Conservation (phyloP, 2,888 invertebrate species). For the Caenorhabditis sp. region DNA sequence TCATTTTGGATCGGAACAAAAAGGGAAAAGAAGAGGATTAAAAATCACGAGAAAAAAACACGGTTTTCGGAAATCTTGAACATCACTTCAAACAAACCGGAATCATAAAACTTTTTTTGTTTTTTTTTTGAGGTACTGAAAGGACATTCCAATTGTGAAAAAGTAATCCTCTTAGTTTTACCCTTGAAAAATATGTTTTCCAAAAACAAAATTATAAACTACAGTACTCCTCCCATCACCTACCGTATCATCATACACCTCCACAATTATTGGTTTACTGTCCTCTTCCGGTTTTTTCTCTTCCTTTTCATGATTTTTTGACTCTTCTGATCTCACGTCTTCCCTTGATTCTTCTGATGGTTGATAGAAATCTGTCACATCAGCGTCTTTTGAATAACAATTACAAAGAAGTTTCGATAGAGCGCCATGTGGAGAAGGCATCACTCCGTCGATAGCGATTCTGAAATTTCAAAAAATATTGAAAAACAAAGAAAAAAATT, state of each 20-base stretch:
- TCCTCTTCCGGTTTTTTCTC: background rate
- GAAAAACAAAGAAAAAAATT: background rate
- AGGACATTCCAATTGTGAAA: too few species aligned
- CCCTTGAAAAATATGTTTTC: too few species aligned
- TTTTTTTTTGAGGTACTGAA: too few species aligned
- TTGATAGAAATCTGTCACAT: constrained; percentile 10
- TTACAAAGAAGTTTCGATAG: constrained; percentile 39
- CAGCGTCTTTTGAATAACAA: constrained; percentile 34
- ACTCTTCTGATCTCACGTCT: background rate
- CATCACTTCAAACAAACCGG: too few species aligned
- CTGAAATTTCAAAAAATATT: constrained; percentile 17
- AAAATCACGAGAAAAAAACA: too few species aligned
- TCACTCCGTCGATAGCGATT: constrained; percentile 41
- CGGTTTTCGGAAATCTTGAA: too few species aligned
- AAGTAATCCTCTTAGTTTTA: too few species aligned
- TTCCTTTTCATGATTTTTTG: background rate
- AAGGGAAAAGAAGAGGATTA: constrained; percentile 2
- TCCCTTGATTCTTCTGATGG: background rate
- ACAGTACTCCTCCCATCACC: background rate
- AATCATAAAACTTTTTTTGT: too few species aligned
- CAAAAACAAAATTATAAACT: too few species aligned
- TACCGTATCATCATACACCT: background rate
- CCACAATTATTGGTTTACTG: background rate
- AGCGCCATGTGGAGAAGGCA: constrained; percentile 41
- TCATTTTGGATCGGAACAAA: constrained; percentile 3